These are phyloP conservation scores for Bubalus kerabau DNA, from an alignment of 2,113 vertebrate species.

Conservation along the genomic window DNA sequence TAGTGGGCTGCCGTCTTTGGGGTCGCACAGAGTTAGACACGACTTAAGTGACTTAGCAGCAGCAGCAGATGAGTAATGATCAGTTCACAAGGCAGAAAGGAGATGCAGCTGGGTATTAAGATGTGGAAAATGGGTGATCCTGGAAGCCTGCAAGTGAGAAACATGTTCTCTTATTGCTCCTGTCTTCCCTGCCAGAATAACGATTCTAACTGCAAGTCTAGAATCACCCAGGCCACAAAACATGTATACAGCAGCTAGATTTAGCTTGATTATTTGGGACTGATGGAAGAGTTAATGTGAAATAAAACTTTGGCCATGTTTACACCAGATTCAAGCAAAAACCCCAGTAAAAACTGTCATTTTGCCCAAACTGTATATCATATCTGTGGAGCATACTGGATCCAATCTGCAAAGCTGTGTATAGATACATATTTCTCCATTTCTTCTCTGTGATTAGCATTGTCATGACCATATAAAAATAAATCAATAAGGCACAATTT, in stretches of 20 bases:
- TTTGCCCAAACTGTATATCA: not conserved
- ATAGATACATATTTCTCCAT: not conserved
- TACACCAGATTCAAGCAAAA: not conserved
- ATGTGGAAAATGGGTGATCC: not conserved
- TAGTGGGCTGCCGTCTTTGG: too few relatives aligned
- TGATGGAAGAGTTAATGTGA: not conserved
- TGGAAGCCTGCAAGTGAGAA: not conserved
- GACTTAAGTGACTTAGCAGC: too few relatives aligned
- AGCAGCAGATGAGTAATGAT: not conserved
- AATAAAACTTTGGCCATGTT: not conserved
- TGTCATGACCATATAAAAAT: not conserved
- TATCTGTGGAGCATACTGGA: not conserved
- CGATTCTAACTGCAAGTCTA: not conserved
- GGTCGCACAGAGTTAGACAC: too few relatives aligned
- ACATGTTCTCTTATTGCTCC: not conserved
- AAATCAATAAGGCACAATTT: not conserved
- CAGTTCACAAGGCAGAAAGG: not conserved
- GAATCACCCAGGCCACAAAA: not conserved
- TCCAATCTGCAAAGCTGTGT: not conserved
- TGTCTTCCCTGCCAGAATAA: not conserved
- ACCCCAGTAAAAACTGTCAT: not conserved
- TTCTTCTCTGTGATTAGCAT: not conserved
- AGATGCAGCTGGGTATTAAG: not conserved
- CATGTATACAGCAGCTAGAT: not conserved
- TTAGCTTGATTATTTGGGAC: not conserved